These are phyloP conservation scores for Oxyruncus cristatus DNA, from an alignment of 2,113 vertebrate genomes.

Conservation along the genomic window DNA sequence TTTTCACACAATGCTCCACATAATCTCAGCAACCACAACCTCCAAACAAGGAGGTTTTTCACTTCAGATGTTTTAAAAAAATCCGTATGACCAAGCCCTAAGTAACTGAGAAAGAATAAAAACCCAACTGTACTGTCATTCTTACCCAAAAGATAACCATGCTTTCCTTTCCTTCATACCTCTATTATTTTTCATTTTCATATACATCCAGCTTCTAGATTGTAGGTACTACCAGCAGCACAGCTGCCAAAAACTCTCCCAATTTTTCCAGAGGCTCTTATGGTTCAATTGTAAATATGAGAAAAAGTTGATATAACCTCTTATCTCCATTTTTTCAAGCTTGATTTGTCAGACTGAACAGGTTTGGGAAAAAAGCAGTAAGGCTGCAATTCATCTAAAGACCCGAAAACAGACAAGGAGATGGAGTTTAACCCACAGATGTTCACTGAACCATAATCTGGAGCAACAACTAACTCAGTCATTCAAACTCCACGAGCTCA, in stretches of 20 bases:
- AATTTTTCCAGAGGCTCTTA: neutral
- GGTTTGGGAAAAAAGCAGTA: neutral
- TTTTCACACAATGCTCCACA: neutral
- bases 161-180: neutral
- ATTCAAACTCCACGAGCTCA: neutral
- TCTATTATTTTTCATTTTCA: neutral
- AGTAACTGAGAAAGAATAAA: neutral
- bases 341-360: neutral
- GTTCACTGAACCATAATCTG: neutral
- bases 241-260: neutral
- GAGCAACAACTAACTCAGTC: neutral
- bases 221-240: neutral
- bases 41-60: neutral
- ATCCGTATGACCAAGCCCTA: neutral
- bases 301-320: fast-evolving
- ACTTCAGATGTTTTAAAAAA: neutral
- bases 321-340: neutral
- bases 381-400: neutral
- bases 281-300: neutral
- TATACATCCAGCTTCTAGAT: neutral
- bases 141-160: neutral
- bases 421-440: neutral
- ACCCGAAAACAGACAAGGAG: fast-evolving
- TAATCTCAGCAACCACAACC: neutral
- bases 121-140: neutral